Conservation (phyloP, 2,113 vertebrate species). For the Pampusana beccarii region DNA sequence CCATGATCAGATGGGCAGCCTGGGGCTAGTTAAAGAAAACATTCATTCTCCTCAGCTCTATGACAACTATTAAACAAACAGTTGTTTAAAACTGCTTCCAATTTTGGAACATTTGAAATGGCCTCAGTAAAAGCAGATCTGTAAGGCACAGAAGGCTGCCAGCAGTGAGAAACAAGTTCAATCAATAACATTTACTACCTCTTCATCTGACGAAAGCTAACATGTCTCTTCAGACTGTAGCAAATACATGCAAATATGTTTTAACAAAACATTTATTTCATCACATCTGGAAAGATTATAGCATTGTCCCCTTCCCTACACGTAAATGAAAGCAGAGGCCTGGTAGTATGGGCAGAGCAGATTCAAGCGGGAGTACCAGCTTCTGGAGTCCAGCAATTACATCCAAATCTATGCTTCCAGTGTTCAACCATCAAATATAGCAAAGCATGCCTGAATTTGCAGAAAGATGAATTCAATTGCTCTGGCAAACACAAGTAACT, state of each 20-base stretch:
- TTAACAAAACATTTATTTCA: neutral
- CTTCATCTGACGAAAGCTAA: neutral
- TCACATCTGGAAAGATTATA: neutral
- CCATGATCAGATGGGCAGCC: slow-evolving; percentile 9
- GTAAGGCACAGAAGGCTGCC: neutral
- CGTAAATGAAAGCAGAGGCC: neutral
- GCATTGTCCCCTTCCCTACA: neutral
- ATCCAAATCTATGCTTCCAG: neutral
- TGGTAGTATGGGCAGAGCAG: neutral
- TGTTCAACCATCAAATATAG: neutral
- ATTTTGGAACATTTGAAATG: slow-evolving; percentile 7
- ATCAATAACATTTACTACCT: neutral
- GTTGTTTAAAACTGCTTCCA: slow-evolving; percentile 19
- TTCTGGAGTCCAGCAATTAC: neutral
- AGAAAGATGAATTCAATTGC: neutral
- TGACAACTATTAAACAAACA: slow-evolving; percentile 38
- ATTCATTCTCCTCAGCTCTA: neutral
- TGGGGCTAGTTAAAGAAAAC: slow-evolving; percentile 18
- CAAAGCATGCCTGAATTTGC: neutral
- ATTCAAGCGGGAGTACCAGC: neutral
- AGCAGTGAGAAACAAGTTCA: neutral
- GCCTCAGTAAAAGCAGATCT: neutral
- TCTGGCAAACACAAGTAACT: neutral
- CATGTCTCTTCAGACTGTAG: neutral
- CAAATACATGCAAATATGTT: neutral